Percentiles rank a stretch among this genome's conserved stretches.
Conservation (phyloP, 2,113 vertebrate species). For the Muscicapa adusta region DNA sequence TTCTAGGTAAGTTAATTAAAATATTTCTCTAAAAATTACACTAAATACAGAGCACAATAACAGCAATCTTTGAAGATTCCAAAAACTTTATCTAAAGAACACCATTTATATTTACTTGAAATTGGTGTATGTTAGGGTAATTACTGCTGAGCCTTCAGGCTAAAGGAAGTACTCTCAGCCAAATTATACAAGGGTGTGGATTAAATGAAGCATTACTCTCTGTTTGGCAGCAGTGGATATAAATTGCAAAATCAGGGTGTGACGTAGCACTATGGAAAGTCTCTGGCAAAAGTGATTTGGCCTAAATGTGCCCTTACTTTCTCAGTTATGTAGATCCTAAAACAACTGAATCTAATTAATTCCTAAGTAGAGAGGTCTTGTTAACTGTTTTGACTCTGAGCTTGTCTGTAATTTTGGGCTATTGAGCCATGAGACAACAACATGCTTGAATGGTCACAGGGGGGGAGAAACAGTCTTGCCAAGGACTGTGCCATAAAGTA, state of each 20-base stretch:
- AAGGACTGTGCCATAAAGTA: neutral
- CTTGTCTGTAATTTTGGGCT: neutral
- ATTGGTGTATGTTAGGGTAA: slow-evolving; percentile 63
- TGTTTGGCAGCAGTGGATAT: slow-evolving; percentile 39
- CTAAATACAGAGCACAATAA: slow-evolving; percentile 53
- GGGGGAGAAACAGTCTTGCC: neutral
- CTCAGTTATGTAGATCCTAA: slow-evolving; percentile 47
- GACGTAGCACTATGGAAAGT: slow-evolving; percentile 49
- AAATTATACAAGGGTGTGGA: slow-evolving; percentile 67
- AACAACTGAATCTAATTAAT: slow-evolving; percentile 44
- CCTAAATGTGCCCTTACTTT: slow-evolving; percentile 49
- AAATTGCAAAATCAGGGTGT: slow-evolving; percentile 62
- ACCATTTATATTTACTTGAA: slow-evolving; percentile 60
- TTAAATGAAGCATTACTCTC: slow-evolving; percentile 68
- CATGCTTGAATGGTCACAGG: neutral
- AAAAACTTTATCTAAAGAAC: slow-evolving; percentile 64
- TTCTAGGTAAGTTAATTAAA: slow-evolving; percentile 63
- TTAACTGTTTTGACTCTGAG: slow-evolving; percentile 40
- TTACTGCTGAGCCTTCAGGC: slow-evolving; percentile 63
- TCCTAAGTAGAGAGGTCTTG: neutral
- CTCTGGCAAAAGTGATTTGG: slow-evolving; percentile 60
- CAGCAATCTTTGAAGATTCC: slow-evolving; percentile 60
- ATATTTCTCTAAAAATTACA: slow-evolving; percentile 56
- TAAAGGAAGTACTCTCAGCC: slow-evolving; percentile 61
- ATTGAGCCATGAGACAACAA: neutral